Percentiles rank a stretch among this genome's conserved stretches.
Evolutionary conservation across 2,113 vertebrate species (phyloP).

Genomic region (Proteles cristata): DNA sequence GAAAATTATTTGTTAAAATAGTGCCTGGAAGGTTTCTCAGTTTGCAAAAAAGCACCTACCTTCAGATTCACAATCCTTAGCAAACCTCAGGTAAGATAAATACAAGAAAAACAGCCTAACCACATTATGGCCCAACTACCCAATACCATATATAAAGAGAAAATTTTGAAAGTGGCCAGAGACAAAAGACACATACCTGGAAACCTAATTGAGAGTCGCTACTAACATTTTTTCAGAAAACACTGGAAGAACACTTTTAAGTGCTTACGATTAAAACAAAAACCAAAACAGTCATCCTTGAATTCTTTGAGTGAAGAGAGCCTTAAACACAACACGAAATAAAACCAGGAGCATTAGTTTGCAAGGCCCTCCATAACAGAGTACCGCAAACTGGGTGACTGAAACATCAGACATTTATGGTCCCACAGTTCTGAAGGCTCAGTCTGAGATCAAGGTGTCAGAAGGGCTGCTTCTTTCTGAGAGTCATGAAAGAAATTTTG

Average conservation of each 20-base stretch:
- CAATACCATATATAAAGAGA: not conserved
- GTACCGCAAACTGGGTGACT: not conserved
- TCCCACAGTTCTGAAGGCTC: not conserved
- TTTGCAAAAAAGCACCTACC: not conserved
- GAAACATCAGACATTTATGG: not conserved
- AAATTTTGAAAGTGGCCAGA: not conserved
- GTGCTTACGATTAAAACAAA: not conserved
- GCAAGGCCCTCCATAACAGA: not conserved
- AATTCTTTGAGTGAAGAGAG: not conserved
- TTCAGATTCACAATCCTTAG: not conserved
- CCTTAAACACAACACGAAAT: not conserved
- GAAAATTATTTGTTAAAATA: not conserved
- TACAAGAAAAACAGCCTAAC: not conserved
- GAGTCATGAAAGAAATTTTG: not conserved
- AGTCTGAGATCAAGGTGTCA: not conserved
- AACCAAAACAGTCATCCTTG: not conserved
- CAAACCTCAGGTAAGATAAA: not conserved
- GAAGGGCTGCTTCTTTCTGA: not conserved
- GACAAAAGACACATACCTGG: not conserved
- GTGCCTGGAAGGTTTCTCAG: not conserved
- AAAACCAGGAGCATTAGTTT: not conserved
- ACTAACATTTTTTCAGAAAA: not conserved
- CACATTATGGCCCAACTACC: not conserved
- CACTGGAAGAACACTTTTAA: not conserved
- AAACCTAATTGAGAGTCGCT: not conserved